Evolutionary conservation across 2,797 vertebrate species (phyloP), one percentile per base, ranked within the genome.

Genomic region (Bufotes viridis): DNA sequence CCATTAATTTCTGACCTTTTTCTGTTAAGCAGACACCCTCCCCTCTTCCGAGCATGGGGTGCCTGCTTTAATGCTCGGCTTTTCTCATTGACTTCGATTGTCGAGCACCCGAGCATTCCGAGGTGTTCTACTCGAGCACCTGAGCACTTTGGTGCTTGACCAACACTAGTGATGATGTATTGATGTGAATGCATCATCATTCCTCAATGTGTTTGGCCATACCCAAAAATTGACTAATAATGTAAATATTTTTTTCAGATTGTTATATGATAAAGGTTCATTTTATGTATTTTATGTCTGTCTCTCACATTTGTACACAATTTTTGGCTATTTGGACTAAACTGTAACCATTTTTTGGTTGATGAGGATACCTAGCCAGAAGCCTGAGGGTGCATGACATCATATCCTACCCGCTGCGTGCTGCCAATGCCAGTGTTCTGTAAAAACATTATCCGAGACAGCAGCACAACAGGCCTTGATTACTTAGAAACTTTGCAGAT

Each of bases 381-480:
- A 89, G 88, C 88, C 70, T 26, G 65, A 89, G 88, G 88, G 80
- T 63, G 58, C 18, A 86, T 89, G 86, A 82, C 84, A 89, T 89
- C 84, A 86, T 89, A 86, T 89, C 88, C 88, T 89, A 82, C 88
- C 80, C 84, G 18, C 58, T 86, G 63, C 83, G 84, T 89, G 61
- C 88, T 89, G 88, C 88, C 88, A 89, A 74, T 58, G 61, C 84
- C 58, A 83, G 88, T 89, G 84, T 82, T 82, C 84, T 87, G 84
- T 83, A 55, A 89, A 89, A 75, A 80, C 75, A 70, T 89, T 86
- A 87, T 89, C 72, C 61, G 79, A 76, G 80, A 78, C 61, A 89
- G 61, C 83, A 78, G 65, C 78, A 86, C 88, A 89, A 65, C 80
- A 67, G 78, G 78, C 51, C 61, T 78, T 61, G 75, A 82, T 89